Evolutionary conservation across 1,140 invertebrate genomes (phyloP).

Genomic region (Hydropsyche tenuis): DNA sequence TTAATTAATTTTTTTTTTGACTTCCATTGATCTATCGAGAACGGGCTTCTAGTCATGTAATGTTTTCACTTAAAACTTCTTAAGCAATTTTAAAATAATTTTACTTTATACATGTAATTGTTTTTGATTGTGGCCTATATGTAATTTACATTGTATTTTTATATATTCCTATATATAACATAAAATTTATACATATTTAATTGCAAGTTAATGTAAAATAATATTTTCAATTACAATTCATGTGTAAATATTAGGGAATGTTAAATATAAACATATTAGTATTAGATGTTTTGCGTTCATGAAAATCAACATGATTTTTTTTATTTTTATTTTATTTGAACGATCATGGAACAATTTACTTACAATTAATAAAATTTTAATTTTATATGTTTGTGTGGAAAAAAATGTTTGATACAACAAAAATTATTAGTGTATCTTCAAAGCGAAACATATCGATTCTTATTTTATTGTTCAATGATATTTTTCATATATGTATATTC

Average conservation of each 20-base stretch:
- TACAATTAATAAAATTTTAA: neutral
- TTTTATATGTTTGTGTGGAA: no score
- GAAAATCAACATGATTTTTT: no score
- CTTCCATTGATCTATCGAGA: no score
- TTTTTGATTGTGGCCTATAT: neutral
- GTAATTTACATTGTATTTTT: neutral
- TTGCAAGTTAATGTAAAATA: slow-evolving; percentile 6
- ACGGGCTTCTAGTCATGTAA: no score
- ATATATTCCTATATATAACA: slow-evolving; percentile 17
- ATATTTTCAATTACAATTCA: neutral
- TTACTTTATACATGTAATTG: neutral
- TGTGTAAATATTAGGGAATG: slow-evolving; percentile 18
- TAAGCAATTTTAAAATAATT: slow-evolving; percentile 6
- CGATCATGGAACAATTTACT: neutral
- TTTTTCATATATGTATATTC: no score
- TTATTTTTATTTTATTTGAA: neutral
- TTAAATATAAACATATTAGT: no score
- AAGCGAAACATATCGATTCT: slow-evolving; percentile 17
- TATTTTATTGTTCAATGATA: neutral
- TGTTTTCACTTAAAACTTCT: no score
- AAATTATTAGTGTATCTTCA: no score
- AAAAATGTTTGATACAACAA: no score
- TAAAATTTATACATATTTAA: neutral
- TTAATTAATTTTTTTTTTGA: no score
- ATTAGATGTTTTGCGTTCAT: no score